A percentile compares a stretch with the other conserved stretches of the same genome.
Evolutionary conservation across 2,113 vertebrate genomes (phyloP).

Genomic region (Alouatta palliata): DNA sequence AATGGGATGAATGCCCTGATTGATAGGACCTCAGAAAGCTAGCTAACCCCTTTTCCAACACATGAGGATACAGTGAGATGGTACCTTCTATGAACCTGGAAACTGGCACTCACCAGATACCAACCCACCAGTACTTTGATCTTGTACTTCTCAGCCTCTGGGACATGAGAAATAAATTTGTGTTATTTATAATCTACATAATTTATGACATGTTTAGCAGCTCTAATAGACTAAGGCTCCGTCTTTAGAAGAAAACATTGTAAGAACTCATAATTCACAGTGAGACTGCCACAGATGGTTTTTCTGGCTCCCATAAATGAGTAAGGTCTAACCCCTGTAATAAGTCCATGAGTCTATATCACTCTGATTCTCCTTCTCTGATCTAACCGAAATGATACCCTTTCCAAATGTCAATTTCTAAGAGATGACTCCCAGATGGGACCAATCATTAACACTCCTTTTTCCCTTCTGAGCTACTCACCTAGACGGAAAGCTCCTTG

Average conservation of each 20-base stretch:
- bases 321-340: not conserved
- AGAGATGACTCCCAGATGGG: not conserved
- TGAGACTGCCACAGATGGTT: not conserved
- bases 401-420: not conserved
- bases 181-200: not conserved
- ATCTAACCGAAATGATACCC: not conserved
- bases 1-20: not conserved
- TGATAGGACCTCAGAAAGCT: not conserved
- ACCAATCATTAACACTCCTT: accelerated
- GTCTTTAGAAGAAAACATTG: not conserved
- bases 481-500: not conserved
- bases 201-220: not conserved
- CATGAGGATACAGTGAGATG: not conserved
- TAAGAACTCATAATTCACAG: not conserved
- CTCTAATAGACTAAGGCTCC: not conserved
- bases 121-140: not conserved
- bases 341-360: not conserved
- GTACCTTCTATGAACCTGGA: not conserved
- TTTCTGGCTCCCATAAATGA: not conserved
- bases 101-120: not conserved
- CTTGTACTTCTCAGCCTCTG: not conserved
- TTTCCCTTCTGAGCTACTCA: too few species aligned
- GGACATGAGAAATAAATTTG: not conserved
- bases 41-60: not conserved
- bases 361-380: not conserved